These are phyloP conservation scores for Orthonevra nobilis DNA, from an alignment of 2,888 invertebrate genomes.

Conservation along the genomic window DNA sequence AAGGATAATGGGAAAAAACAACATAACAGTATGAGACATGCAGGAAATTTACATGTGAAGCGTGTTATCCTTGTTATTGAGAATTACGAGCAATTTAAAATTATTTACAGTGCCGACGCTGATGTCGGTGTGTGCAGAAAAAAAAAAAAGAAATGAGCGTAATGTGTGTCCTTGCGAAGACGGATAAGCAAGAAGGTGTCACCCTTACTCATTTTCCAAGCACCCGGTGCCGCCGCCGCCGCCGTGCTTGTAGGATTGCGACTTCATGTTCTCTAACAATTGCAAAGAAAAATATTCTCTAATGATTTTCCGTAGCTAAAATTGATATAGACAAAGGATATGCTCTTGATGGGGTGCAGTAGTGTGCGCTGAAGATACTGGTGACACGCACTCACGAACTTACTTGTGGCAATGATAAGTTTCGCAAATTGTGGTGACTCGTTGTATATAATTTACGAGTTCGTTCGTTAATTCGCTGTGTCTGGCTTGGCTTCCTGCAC, in stretches of 20 bases:
- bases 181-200: background rate
- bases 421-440: slow-evolving; percentile 59
- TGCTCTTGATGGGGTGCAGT: background rate
- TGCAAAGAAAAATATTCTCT: slow-evolving; percentile 46
- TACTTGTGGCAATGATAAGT: slow-evolving; percentile 61
- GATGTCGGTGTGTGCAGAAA: slow-evolving; percentile 18
- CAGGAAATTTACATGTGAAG: slow-evolving; percentile 65
- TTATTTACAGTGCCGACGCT: slow-evolving; percentile 66
- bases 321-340: slow-evolving; percentile 50
- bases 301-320: slow-evolving; percentile 53
- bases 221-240: too few relatives aligned
- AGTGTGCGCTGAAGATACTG: slow-evolving; percentile 4
- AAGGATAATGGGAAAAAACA: slow-evolving; percentile 50
- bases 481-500: slow-evolving; percentile 30
- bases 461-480: slow-evolving; percentile 25
- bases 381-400: slow-evolving; percentile 59
- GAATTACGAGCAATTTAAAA: slow-evolving; percentile 72
- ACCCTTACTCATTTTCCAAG: too few relatives aligned
- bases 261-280: slow-evolving; percentile 2
- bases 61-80: slow-evolving; percentile 70
- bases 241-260: too few relatives aligned
- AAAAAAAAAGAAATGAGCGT: slow-evolving; percentile 19
- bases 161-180: slow-evolving; percentile 1
- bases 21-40: slow-evolving; percentile 29
- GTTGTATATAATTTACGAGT: slow-evolving; percentile 62